phyloP scores from a whole-genome alignment of 2,113 vertebrate genomes.

The Scortum barcoo region DNA sequence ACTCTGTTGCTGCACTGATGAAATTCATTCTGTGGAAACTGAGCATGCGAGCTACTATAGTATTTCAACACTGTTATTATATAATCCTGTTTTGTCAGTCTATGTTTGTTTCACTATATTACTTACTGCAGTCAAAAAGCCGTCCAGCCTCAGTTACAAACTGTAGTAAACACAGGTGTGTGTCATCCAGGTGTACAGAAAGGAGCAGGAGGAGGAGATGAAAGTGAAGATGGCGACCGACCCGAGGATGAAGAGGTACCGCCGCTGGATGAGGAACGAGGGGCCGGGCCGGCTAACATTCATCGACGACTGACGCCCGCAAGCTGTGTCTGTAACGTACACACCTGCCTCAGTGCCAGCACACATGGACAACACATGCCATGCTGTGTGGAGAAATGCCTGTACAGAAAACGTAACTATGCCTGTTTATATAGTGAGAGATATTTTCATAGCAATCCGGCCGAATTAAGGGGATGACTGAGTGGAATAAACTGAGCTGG shows the following conservation, averaged over 20 bases:
- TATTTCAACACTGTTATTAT: too few species aligned
- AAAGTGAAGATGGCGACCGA: conserved; percentile 96
- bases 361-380: not conserved
- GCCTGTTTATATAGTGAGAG: conserved; percentile 58
- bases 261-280: conserved; percentile 98
- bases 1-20: too few species aligned
- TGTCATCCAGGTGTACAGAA: conserved; percentile 86
- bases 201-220: conserved; percentile 95
- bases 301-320: conserved; percentile 88
- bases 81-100: too few species aligned
- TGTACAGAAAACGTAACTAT: conserved; percentile 49
- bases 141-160: too few species aligned
- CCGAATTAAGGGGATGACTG: not conserved
- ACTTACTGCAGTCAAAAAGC: too few species aligned
- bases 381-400: conserved; percentile 29
- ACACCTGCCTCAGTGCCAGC: conserved; percentile 61
- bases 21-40: too few species aligned
- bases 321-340: not conserved
- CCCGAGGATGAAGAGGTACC: conserved; percentile 96
- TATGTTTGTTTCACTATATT: too few species aligned
- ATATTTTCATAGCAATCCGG: conserved; percentile 64
- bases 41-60: too few species aligned
- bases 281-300: conserved; percentile 95
- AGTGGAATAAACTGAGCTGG: conserved; percentile 52
- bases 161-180: not conserved